phyloP scores from a whole-genome alignment of 2,113 vertebrate genomes.

The Archilochus colubris region DNA sequence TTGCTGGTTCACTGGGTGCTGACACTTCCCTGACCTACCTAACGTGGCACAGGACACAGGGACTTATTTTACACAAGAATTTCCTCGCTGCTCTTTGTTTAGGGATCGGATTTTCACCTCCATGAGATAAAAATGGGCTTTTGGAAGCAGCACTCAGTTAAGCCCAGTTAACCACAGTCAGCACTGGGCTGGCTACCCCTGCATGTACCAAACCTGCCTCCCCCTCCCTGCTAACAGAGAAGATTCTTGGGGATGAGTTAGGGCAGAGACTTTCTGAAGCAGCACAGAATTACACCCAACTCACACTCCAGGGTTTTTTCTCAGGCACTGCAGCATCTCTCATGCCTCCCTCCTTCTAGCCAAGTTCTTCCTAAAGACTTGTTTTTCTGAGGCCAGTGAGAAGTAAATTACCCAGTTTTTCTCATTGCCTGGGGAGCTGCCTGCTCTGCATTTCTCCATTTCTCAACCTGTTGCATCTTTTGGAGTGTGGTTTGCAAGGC shows the following conservation, averaged over 20 bases:
- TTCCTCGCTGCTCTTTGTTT: background rate
- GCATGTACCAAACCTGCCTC: background rate
- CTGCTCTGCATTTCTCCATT: background rate
- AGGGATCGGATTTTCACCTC: background rate
- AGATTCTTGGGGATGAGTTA: background rate
- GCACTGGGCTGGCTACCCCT: background rate
- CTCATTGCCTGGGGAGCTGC: background rate
- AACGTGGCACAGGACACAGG: background rate
- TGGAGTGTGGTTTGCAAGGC: background rate
- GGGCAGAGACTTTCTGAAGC: background rate
- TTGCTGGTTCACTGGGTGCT: background rate
- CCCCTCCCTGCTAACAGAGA: background rate
- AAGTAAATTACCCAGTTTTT: background rate
- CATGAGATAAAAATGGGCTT: background rate
- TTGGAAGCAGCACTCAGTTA: background rate
- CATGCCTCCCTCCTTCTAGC: background rate
- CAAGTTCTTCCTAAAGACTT: background rate
- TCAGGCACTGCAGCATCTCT: background rate
- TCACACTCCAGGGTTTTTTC: background rate
- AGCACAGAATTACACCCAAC: background rate
- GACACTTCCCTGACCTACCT: background rate
- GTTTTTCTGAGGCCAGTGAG: background rate
- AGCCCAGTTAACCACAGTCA: accelerated
- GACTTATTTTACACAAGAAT: background rate
- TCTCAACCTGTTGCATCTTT: background rate